A percentile compares a stretch with the other conserved stretches of the same genome.
Conservation (phyloP, 2,113 vertebrate genomes). For the Cheilinus undulatus region DNA sequence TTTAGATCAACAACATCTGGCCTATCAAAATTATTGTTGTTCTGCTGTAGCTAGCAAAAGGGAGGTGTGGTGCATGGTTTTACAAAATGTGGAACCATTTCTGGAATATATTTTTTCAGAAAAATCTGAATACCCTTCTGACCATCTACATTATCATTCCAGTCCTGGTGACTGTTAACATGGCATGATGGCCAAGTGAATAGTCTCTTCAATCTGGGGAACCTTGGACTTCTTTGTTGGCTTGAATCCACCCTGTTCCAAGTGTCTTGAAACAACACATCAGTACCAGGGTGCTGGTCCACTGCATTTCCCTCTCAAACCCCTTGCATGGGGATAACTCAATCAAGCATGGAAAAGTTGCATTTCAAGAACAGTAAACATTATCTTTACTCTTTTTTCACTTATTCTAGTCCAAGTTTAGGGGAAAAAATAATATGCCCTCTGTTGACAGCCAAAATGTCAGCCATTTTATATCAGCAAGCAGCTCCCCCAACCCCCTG, state of each 20-base stretch:
- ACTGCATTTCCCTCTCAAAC: not conserved
- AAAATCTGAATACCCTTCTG: not conserved
- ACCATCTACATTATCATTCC: not conserved
- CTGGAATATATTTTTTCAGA: no score
- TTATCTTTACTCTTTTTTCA: not conserved
- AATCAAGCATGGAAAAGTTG: not conserved
- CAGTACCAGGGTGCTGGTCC: not conserved
- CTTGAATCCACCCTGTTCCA: constrained; percentile 10
- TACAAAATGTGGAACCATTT: not conserved
- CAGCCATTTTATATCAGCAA: constrained; percentile 81
- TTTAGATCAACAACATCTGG: not conserved
- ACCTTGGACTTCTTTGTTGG: not conserved
- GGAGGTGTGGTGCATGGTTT: not conserved
- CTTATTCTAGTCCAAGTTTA: not conserved
- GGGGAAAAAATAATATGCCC: constrained; percentile 56
- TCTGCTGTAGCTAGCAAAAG: not conserved
- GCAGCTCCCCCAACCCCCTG: constrained; percentile 64
- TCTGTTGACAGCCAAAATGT: constrained; percentile 79
- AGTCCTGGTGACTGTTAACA: not conserved
- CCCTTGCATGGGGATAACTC: not conserved
- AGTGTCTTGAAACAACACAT: constrained; percentile 19
- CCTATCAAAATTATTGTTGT: not conserved
- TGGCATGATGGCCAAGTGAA: not conserved
- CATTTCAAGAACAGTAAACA: not conserved
- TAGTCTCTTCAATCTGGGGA: not conserved